These are phyloP conservation scores for Muntiacus reevesi DNA, from an alignment of 2,113 vertebrate species.

Conservation along the genomic window DNA sequence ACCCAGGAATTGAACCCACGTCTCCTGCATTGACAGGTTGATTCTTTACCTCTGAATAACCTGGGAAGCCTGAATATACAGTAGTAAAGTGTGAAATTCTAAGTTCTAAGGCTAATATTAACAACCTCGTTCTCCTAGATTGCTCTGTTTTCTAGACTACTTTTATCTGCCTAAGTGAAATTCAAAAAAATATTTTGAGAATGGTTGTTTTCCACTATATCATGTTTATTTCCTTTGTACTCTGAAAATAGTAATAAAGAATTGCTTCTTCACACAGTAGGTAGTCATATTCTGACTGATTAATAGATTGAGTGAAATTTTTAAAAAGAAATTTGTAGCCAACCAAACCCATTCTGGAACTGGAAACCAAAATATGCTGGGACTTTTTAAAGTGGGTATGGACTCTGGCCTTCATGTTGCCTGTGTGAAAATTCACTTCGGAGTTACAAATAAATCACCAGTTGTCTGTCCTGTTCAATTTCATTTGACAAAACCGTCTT, in stretches of 20 bases:
- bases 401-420: neutral
- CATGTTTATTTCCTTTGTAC: neutral
- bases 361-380: neutral
- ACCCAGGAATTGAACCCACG: neutral
- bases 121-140: neutral
- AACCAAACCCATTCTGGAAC: neutral
- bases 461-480: neutral
- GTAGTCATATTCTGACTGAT: neutral
- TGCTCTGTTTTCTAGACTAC: neutral
- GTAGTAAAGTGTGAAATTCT: neutral
- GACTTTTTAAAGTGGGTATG: neutral
- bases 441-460: neutral
- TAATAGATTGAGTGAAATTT: neutral
- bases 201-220: neutral
- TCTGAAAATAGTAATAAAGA: neutral
- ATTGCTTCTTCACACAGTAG: neutral
- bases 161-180: neutral
- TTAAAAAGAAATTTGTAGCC: neutral
- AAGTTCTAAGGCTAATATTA: neutral
- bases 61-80: neutral
- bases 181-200: neutral
- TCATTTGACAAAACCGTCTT: neutral
- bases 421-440: neutral
- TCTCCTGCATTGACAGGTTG: neutral
- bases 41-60: neutral